Conservation (phyloP, 2,113 vertebrate species). For the Thamnaconus septentrionalis region DNA sequence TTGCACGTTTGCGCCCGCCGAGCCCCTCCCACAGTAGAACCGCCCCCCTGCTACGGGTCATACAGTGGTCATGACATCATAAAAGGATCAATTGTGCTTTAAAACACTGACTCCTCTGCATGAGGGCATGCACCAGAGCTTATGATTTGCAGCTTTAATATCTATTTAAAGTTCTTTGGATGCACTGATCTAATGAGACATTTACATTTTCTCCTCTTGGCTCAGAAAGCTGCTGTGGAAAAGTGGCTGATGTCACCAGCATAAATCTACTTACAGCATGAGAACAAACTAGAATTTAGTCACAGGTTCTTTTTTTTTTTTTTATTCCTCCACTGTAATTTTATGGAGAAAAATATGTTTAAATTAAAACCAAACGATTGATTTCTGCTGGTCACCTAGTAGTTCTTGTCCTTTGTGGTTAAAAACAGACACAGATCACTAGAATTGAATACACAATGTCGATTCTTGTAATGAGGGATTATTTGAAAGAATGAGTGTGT, state of each 20-base stretch:
- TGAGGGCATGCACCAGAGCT: slow-evolving; percentile 54
- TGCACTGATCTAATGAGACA: slow-evolving; percentile 72
- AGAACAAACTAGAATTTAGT: too few relatives aligned
- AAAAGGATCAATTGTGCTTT: slow-evolving; percentile 79
- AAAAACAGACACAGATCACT: too few relatives aligned
- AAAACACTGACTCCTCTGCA: slow-evolving; percentile 67
- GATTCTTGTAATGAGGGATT: too few relatives aligned
- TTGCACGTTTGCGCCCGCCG: too few relatives aligned
- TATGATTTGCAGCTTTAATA: slow-evolving; percentile 63
- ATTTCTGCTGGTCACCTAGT: too few relatives aligned
- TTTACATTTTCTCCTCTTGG: slow-evolving; percentile 59
- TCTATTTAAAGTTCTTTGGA: slow-evolving; percentile 73
- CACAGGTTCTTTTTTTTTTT: too few relatives aligned
- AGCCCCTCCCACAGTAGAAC: slow-evolving; percentile 32
- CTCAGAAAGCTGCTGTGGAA: slow-evolving; percentile 28
- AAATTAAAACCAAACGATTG: too few relatives aligned
- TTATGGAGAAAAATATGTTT: too few relatives aligned
- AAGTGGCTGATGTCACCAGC: slow-evolving; percentile 5
- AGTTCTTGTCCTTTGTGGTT: too few relatives aligned
- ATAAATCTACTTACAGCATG: slow-evolving; percentile 3
- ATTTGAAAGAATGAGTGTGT: too few relatives aligned
- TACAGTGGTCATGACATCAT: slow-evolving; percentile 74
- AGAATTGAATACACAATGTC: too few relatives aligned
- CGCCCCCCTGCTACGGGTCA: slow-evolving; percentile 60
- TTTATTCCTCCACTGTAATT: too few relatives aligned